Percentiles rank a stretch among this genome's conserved stretches.
These are phyloP conservation scores for Stenodera caucasica DNA, from an alignment of 2,888 invertebrate species.

Conservation along the genomic window DNA sequence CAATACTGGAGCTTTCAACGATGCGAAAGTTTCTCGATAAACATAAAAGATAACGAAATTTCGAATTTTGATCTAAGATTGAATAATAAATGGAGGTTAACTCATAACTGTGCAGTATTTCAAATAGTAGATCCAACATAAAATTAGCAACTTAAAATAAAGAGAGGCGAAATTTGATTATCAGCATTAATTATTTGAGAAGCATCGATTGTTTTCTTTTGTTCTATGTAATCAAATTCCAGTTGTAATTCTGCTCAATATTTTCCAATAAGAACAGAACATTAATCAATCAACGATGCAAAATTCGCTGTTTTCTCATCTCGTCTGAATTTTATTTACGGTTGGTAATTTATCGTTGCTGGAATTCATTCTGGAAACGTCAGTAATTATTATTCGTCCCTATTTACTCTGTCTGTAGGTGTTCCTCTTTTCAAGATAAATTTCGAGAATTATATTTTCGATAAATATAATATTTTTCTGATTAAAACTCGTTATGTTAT, in stretches of 20 bases:
- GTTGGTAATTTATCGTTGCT: slow-evolving; percentile 9
- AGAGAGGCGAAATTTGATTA: too few relatives aligned
- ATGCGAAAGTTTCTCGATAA: not conserved
- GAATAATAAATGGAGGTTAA: not conserved
- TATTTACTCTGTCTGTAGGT: not conserved
- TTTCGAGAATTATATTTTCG: too few relatives aligned
- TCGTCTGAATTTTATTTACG: slow-evolving; percentile 9
- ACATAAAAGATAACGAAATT: not conserved
- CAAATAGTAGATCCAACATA: not conserved
- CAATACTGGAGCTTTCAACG: not conserved
- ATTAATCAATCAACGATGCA: slow-evolving; percentile 14
- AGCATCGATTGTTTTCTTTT: not conserved
- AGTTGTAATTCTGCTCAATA: slow-evolving; percentile 4
- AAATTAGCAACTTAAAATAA: too few relatives aligned
- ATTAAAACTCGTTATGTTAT: not conserved
- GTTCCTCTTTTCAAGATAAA: too few relatives aligned
- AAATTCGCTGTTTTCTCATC: slow-evolving; percentile 8
- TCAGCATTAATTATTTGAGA: too few relatives aligned
- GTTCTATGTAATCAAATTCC: slow-evolving; percentile 3
- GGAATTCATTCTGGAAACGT: not conserved
- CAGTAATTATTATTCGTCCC: slow-evolving; percentile 6
- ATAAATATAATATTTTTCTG: too few relatives aligned
- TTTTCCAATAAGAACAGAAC: slow-evolving; percentile 5
- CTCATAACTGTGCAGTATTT: not conserved
- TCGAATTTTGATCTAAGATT: too few relatives aligned